Evolutionary conservation across 2,797 vertebrate species (phyloP), one percentile per base, ranked within the genome.

Genomic region (Molossus alvarezi): DNA sequence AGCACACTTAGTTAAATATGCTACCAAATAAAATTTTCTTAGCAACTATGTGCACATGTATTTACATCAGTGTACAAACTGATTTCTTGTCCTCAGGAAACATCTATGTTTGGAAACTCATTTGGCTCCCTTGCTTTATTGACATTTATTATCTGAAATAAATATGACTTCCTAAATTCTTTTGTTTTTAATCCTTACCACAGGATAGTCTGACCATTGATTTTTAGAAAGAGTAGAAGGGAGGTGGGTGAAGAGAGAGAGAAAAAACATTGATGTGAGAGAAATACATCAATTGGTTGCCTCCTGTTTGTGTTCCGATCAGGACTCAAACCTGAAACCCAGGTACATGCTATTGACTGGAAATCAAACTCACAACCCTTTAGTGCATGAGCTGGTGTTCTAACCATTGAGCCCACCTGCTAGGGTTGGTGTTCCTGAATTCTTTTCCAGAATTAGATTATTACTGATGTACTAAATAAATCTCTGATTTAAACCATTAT

Each of bases 11-110:
- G 20, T 85, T 82, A 93, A 91, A 37, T 71, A 76, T 69, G 55
- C n/a, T 62, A 84, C 76, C 76, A 89, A 83, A 55, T 62, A 72
- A 25, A 29, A 84, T 86, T 91, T 91, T 90, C 25, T 87, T 9
- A 65, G 4, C 10, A 65, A 65, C 10, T 41, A 1, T 91, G 51
- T 72, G 33, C 23, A 57, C 3, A 58, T 83, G n/a, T 51, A 60
- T 75, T 93, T 37, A 29, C 10, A 25, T 71, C 21, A 62, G 1
- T 27, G 1, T 48, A 23, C 21, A 91, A 15, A 33, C 41, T 82
- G 11, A 91, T 71, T 62, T 96, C 27, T 91, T 79, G 10, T 62
- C 9, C 7, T 23, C 60, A 62, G 33, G 2, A 92, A 87, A 94
- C 11, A 7, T 13, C 14, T 20, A 15, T 37, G 53, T 81, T 62